Conservation (phyloP, 2,797 vertebrate species). For the Microtus agrestis region DNA sequence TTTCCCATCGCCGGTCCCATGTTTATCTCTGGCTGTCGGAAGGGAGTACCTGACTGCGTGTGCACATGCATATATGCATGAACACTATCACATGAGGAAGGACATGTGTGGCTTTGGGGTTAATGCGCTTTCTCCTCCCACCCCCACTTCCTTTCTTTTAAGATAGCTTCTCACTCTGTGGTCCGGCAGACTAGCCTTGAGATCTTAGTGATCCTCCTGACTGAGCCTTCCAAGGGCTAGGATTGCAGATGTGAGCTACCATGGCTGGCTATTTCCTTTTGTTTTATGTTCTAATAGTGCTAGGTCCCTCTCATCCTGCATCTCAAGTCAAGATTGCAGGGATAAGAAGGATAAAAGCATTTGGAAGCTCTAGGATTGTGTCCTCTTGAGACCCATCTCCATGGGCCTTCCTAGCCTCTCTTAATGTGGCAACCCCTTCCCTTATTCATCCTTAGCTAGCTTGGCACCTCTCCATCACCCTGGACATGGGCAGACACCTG, state of each 20-base stretch:
- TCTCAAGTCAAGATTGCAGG: neutral
- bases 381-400: neutral
- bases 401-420: slow-evolving; percentile 11
- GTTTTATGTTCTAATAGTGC: slow-evolving; percentile 6
- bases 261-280: slow-evolving; percentile 1
- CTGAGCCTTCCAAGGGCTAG: neutral
- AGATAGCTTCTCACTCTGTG: neutral
- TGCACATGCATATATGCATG: neutral
- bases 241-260: neutral
- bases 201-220: neutral
- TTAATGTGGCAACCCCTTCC: neutral
- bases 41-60: neutral
- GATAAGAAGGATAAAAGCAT: neutral
- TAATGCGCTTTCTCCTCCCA: neutral
- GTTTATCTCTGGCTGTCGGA: slow-evolving; percentile 25
- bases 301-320: neutral
- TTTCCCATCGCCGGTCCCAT: neutral
- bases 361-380: neutral
- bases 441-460: slow-evolving; percentile 28
- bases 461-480: neutral
- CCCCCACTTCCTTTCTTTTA: neutral
- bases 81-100: neutral
- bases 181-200: neutral
- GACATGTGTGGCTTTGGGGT: slow-evolving; percentile 16
- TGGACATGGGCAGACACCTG: slow-evolving; percentile 21